Conservation (phyloP, 2,888 invertebrate species). For the Cybosia mesomella region DNA sequence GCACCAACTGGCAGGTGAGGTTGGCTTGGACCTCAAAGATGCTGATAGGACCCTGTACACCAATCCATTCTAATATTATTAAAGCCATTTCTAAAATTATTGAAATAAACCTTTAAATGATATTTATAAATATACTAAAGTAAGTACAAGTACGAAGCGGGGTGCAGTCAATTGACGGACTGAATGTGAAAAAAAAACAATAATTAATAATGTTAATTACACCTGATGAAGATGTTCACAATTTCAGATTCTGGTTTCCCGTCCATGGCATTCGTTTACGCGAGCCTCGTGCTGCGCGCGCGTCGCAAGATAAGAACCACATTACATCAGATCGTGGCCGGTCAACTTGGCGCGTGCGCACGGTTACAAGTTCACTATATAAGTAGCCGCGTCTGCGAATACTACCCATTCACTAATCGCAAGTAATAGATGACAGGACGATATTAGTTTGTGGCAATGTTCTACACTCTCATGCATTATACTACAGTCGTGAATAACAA, state of each 20-base stretch:
- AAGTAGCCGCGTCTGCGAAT: slow-evolving; percentile 55
- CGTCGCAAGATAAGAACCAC: slow-evolving; percentile 70
- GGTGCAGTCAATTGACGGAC: too few species aligned
- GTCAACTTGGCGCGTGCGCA: slow-evolving; percentile 33
- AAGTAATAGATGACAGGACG: slow-evolving; percentile 77
- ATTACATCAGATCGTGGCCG: slow-evolving; percentile 74
- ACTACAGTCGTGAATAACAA: slow-evolving; percentile 70
- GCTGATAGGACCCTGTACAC: too few species aligned
- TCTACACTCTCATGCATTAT: slow-evolving; percentile 81
- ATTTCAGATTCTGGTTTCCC: neutral
- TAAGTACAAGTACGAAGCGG: too few species aligned
- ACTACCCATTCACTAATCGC: slow-evolving; percentile 76
- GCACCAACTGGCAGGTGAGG: too few species aligned
- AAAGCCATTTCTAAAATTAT: too few species aligned
- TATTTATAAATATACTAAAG: too few species aligned
- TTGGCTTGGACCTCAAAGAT: too few species aligned
- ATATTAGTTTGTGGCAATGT: slow-evolving; percentile 83
- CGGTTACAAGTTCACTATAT: slow-evolving; percentile 74
- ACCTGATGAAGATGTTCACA: neutral
- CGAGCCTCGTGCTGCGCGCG: slow-evolving; percentile 39
- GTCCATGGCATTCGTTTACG: slow-evolving; percentile 3
- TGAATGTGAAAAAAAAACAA: too few species aligned
- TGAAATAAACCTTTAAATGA: too few species aligned
- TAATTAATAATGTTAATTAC: neutral
- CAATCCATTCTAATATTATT: too few species aligned